Conservation (phyloP, 2,113 vertebrate species). For the Nycticorax nycticorax region DNA sequence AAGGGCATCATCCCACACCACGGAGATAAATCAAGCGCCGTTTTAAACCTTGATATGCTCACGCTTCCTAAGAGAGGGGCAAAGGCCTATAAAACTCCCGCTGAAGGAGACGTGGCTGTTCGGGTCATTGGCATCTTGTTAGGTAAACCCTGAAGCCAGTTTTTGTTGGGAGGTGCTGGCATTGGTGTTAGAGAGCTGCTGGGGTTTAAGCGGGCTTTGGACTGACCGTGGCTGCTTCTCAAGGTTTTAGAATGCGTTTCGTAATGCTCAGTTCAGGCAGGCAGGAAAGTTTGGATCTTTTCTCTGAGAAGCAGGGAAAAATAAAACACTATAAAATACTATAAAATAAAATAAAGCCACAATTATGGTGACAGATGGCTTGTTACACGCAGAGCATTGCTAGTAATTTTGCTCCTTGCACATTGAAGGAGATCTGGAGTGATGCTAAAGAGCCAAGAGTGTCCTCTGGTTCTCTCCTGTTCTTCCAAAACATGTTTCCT, state of each 20-base stretch:
- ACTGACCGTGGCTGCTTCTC: background rate
- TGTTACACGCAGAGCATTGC: background rate
- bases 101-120: background rate
- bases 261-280: background rate
- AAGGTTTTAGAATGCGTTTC: background rate
- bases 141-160: background rate
- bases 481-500: background rate
- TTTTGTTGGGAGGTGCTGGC: background rate
- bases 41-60: conserved; percentile 17
- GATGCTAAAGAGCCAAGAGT: background rate
- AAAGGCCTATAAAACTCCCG: conserved; percentile 1
- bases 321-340: background rate
- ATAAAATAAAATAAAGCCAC: background rate
- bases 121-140: conserved; percentile 12
- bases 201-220: background rate
- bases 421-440: background rate
- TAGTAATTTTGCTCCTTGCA: background rate
- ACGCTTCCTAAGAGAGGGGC: background rate
- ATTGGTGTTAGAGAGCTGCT: background rate
- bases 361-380: background rate
- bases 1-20: background rate
- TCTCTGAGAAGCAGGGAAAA: background rate
- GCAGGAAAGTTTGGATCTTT: background rate
- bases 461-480: background rate
- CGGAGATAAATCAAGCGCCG: conserved; percentile 30